Percentiles rank a stretch among this genome's conserved stretches.
Evolutionary conservation across 2,113 vertebrate genomes (phyloP).

Genomic region (Gallinago paraguaiae): DNA sequence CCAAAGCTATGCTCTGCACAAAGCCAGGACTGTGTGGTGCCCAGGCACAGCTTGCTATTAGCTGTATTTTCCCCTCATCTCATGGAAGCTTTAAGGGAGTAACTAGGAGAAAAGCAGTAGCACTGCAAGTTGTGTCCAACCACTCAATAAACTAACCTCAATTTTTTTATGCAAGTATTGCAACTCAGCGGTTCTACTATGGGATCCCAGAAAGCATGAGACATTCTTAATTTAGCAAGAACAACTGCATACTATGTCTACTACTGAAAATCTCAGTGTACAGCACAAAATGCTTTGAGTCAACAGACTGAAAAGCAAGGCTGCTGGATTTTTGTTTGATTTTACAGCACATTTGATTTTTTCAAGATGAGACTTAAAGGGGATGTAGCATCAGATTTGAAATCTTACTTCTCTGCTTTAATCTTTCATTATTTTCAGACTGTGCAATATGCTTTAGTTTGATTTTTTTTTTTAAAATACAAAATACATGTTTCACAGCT

Average conservation of each 20-base stretch:
- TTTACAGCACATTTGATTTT: not conserved
- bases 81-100: not conserved
- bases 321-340: not conserved
- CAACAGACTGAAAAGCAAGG: conserved; percentile 19
- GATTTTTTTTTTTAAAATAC: not conserved
- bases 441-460: not conserved
- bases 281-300: conserved; percentile 44
- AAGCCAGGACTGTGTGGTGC: not conserved
- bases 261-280: conserved; percentile 14
- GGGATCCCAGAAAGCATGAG: not conserved
- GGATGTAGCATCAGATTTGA: not conserved
- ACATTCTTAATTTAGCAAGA: conserved; percentile 19
- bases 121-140: not conserved
- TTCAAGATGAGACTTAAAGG: not conserved
- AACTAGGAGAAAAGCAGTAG: not conserved
- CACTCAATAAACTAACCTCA: not conserved
- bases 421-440: not conserved
- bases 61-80: not conserved
- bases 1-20: not conserved
- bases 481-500: not conserved
- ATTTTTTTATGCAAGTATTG: not conserved
- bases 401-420: not conserved
- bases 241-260: not conserved
- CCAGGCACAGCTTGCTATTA: not conserved
- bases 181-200: not conserved